Percentiles rank a stretch among this genome's conserved stretches.
Evolutionary conservation across 1,140 invertebrate species (phyloP).

Genomic region (Riptortus pedestris): DNA sequence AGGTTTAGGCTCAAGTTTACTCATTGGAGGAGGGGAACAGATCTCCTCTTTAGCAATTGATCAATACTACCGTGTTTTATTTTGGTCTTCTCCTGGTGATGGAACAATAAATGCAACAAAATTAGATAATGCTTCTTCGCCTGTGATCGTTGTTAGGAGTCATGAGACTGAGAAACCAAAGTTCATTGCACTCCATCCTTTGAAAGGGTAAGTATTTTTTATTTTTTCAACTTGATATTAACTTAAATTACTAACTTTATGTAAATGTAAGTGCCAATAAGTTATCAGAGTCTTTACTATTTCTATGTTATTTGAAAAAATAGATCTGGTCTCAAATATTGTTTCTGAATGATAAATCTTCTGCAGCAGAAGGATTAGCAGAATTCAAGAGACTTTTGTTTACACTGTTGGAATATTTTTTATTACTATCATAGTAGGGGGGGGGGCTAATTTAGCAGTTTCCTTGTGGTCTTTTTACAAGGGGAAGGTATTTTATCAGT

Average conservation of each 20-base stretch:
- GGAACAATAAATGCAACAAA: conserved; percentile 84
- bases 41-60: conserved; percentile 56
- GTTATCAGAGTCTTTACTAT: no score
- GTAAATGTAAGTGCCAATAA: no score
- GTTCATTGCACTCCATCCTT: conserved; percentile 69
- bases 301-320: no score
- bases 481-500: no score
- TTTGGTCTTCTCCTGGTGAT: conserved; percentile 72
- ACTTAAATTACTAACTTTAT: conserved; percentile 12
- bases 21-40: not conserved
- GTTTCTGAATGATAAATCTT: no score
- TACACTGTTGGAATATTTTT: no score
- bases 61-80: conserved; percentile 66
- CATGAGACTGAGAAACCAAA: conserved; percentile 63
- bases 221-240: conserved; percentile 22
- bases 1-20: conserved; percentile 34
- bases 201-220: conserved; percentile 46
- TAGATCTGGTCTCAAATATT: no score
- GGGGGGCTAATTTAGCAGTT: no score
- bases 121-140: conserved; percentile 49
- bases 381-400: no score
- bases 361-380: no score
- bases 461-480: no score
- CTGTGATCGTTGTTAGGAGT: conserved; percentile 59
- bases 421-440: no score